Conservation (phyloP, 2,888 invertebrate species). For the Agrenia bidenticulata region DNA sequence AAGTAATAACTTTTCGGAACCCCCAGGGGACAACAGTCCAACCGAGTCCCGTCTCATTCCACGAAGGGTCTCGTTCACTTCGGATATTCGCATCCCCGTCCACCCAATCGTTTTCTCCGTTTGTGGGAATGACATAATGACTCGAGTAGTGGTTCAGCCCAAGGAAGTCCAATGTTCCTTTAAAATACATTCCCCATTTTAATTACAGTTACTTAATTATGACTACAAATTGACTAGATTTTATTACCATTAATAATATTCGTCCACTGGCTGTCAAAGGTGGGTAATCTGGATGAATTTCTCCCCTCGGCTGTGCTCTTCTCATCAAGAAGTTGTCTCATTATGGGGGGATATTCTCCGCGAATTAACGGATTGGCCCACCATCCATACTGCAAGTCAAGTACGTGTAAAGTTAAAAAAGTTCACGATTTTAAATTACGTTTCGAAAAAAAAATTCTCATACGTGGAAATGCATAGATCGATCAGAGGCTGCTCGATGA, state of each 20-base stretch:
- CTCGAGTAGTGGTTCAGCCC: constrained; percentile 50
- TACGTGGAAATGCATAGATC: constrained; percentile 38
- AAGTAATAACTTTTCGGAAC: constrained; percentile 27
- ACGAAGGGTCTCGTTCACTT: constrained; percentile 36
- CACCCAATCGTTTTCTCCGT: constrained; percentile 14
- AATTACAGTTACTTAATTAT: background rate
- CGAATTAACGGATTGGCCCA: constrained; percentile 41
- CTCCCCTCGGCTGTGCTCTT: constrained; percentile 42
- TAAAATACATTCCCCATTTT: background rate
- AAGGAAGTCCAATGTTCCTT: constrained; percentile 43
- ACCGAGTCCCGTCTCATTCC: constrained; percentile 42
- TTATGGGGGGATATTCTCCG: constrained; percentile 48
- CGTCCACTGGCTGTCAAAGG: constrained; percentile 41
- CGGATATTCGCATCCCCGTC: constrained; percentile 40
- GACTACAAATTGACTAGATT: too few relatives aligned
- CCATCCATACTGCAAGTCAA: constrained; percentile 44
- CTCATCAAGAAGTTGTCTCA: constrained; percentile 42
- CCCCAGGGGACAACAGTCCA: constrained; percentile 42
- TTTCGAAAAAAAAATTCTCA: background rate
- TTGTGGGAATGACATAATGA: constrained; percentile 24
- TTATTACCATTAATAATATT: constrained; percentile 42
- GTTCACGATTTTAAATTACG: too few relatives aligned
- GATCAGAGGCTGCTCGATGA: constrained; percentile 24
- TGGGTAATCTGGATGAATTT: constrained; percentile 39
- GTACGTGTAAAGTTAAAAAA: too few relatives aligned